Evolutionary conservation across 2,888 invertebrate species (phyloP).

Genomic region (Stegophylla sp.): DNA sequence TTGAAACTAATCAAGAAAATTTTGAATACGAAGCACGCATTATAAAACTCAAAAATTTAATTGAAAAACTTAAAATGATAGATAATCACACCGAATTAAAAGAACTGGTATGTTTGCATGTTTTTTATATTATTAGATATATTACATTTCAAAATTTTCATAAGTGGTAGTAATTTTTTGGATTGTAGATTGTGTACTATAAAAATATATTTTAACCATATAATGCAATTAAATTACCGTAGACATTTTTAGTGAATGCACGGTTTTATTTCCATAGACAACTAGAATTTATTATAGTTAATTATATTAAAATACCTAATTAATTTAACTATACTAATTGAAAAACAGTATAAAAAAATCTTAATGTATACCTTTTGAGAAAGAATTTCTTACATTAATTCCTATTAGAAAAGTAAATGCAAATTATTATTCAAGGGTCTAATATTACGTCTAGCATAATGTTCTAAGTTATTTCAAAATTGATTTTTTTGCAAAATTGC

Average conservation of each 20-base stretch:
- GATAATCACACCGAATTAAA: background rate
- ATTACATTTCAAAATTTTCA: conserved; percentile 1
- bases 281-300: no score
- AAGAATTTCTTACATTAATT: no score
- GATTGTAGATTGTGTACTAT: background rate
- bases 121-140: background rate
- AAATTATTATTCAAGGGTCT: no score
- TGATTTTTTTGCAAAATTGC: no score
- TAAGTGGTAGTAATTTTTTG: background rate
- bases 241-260: background rate
- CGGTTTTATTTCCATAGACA: background rate
- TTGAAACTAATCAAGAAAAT: background rate
- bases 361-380: no score
- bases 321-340: no score
- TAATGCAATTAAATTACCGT: background rate
- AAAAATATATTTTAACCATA: background rate
- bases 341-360: no score
- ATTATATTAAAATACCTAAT: no score
- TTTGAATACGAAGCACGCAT: conserved; percentile 15
- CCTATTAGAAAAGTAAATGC: no score
- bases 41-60: conserved; percentile 9
- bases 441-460: no score
- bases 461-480: no score
- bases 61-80: conserved; percentile 10
- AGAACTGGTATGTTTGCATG: conserved; percentile 33